Base-by-base conservation (phyloP, 2,797 vertebrate genomes). In the Pelodytes ibericus region DNA sequence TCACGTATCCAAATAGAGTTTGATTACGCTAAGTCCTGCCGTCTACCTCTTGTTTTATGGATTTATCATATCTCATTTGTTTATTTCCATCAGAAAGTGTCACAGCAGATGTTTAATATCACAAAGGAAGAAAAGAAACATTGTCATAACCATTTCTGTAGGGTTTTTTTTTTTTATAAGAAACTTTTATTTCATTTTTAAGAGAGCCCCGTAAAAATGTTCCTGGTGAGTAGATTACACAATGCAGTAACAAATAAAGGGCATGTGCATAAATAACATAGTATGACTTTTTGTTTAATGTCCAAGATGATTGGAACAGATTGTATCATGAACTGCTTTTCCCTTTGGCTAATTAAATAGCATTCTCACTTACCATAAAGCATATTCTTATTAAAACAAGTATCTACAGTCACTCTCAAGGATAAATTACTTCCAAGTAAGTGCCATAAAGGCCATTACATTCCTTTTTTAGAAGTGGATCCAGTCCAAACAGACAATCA, bases 401-500 rank as follows among this genome's bases (percentile, higher is more conserved):
- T 93, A 94, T 94, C 93, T 91, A 91, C 89, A 93, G 91, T 93
- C 92, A 93, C 90, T 93, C 89, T 84, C 82, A 85, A 88, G 94
- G 95, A 97, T 94, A 95, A 96, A 96, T 94, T 89, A 94, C 93
- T 92, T 92, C 86, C 92, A 90, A 93, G 90, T 93, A 94, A 95
- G 94, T 95, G 95, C 95, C 94, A 96, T 90, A 91, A 93, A 96
- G 90, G 91, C 95, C 95, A 97, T 96, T 98, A 96, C 92, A 92
- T 89, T 85, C 90, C 87, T 95, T 92, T 90, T 59, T 94, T 94
- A 91, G 89, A 92, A 92, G 95, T 97, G 96, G 95, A 97, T 92
- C 89, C 58, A 85, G 89, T 98, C 96, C 96, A 98, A 97, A 96
- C 91, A 94, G 93, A 96, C 95, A 98, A 97, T 98, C 95, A 96